Evolutionary conservation across 1,140 invertebrate genomes (phyloP).

Genomic region (Drosophila nannoptera): DNA sequence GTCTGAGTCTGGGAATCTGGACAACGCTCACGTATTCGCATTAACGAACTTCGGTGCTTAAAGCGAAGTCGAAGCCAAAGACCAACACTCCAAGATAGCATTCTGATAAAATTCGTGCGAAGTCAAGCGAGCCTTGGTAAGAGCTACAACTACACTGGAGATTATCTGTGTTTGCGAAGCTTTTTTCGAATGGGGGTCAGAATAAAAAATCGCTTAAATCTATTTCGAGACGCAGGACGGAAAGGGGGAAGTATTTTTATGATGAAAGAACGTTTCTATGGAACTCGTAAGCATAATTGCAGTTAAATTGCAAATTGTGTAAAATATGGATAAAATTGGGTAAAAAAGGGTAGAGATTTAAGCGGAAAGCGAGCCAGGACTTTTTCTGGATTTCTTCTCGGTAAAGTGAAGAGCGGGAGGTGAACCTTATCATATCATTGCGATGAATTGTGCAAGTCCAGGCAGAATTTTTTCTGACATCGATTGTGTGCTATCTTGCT

Average conservation of each 20-base stretch:
- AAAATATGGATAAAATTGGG: too few species aligned
- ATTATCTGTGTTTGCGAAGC: constrained; percentile 65
- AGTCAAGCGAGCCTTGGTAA: neutral
- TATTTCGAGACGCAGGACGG: too few species aligned
- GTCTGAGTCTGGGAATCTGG: constrained; percentile 41
- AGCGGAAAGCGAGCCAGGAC: too few species aligned
- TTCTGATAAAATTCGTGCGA: constrained; percentile 5
- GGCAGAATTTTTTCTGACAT: constrained; percentile 2
- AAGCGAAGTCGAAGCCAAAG: constrained; percentile 69
- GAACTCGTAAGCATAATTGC: too few species aligned
- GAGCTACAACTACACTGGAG: constrained; percentile 30
- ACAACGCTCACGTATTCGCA: constrained; percentile 71
- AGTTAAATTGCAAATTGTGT: too few species aligned
- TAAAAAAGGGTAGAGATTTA: too few species aligned
- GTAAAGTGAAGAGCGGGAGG: too few species aligned
- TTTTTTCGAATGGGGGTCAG: neutral
- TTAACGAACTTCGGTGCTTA: constrained; percentile 73
- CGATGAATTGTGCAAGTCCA: neutral
- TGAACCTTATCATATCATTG: neutral
- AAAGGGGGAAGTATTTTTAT: too few species aligned
- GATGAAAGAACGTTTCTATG: too few species aligned
- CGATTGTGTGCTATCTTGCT: constrained; percentile 30
- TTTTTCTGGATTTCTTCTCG: too few species aligned
- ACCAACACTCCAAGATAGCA: constrained; percentile 20
- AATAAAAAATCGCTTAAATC: too few species aligned